Evolutionary conservation across 2,797 vertebrate genomes (phyloP).

Genomic region (Schizothorax lantsangensis): DNA sequence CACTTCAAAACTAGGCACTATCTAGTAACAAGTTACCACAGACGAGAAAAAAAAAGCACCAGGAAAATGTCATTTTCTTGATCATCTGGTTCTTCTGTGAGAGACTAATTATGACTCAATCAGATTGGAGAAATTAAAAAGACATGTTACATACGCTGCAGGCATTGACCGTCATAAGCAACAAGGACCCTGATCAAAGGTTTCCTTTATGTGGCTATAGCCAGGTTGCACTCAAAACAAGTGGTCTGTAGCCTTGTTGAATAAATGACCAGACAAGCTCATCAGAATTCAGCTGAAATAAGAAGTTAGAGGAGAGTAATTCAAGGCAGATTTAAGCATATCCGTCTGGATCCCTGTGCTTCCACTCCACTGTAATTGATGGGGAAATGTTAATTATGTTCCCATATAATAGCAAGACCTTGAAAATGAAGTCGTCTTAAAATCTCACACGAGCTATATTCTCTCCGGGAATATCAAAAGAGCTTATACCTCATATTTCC

Average conservation of each 20-base stretch:
- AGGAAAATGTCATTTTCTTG: constrained; percentile 63
- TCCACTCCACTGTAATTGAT: constrained; percentile 69
- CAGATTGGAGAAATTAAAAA: constrained; percentile 61
- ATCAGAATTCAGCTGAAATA: constrained; percentile 80
- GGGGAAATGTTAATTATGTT: constrained; percentile 76
- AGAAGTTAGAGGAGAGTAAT: constrained; percentile 77
- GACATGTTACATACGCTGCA: constrained; percentile 58
- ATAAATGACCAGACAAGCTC: constrained; percentile 79
- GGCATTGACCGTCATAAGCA: constrained; percentile 77
- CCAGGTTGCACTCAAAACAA: constrained; percentile 76
- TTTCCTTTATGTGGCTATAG: constrained; percentile 73
- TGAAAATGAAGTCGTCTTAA: constrained; percentile 68
- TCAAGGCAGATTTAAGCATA: constrained; percentile 78
- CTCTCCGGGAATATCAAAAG: constrained; percentile 64
- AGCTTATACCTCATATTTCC: constrained; percentile 56
- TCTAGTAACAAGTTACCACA: constrained; percentile 49
- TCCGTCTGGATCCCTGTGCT: constrained; percentile 71
- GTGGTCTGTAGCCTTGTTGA: constrained; percentile 73
- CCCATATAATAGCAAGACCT: constrained; percentile 65
- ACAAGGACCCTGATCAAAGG: constrained; percentile 81
- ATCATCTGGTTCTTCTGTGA: constrained; percentile 58
- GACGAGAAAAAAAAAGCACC: constrained; percentile 58
- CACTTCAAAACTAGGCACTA: constrained; percentile 42
- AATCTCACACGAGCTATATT: constrained; percentile 59
- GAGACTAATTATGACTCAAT: constrained; percentile 66